Conservation (phyloP, 1,140 invertebrate species). For the Batillaria attramentaria region DNA sequence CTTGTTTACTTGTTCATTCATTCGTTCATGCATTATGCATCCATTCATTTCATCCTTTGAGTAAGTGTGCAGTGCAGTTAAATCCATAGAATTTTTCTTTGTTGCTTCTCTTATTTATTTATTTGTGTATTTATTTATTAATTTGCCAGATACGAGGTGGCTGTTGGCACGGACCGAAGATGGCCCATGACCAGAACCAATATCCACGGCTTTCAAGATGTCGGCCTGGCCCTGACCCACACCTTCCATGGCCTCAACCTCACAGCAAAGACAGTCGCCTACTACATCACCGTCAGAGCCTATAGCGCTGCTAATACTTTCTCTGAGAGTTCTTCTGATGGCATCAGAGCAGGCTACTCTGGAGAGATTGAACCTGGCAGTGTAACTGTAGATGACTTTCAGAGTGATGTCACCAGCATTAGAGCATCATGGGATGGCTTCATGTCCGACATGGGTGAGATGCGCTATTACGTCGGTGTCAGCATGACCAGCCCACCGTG, state of each 20-base stretch:
- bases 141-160: constrained; percentile 48
- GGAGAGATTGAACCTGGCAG: constrained; percentile 36
- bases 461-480: constrained; percentile 37
- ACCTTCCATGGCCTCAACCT: constrained; percentile 46
- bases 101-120: too few species aligned
- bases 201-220: constrained; percentile 44
- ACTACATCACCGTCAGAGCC: constrained; percentile 50
- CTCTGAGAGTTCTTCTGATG: constrained; percentile 46
- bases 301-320: constrained; percentile 45
- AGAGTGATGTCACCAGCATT: constrained; percentile 33
- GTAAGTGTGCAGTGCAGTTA: too few species aligned
- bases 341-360: constrained; percentile 45
- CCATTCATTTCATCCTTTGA: too few species aligned
- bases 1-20: too few species aligned
- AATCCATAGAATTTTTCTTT: too few species aligned
- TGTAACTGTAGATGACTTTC: constrained; percentile 22
- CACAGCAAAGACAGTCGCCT: constrained; percentile 42
- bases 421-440: constrained; percentile 42
- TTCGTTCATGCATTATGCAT: too few species aligned
- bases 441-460: constrained; percentile 42
- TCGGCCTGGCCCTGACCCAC: constrained; percentile 41
- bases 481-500: constrained; percentile 6
- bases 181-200: constrained; percentile 34
- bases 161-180: constrained; percentile 44
- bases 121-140: too few species aligned